Conservation (phyloP, 64 coral and sea anemone species). For the Porites australiensis region DNA sequence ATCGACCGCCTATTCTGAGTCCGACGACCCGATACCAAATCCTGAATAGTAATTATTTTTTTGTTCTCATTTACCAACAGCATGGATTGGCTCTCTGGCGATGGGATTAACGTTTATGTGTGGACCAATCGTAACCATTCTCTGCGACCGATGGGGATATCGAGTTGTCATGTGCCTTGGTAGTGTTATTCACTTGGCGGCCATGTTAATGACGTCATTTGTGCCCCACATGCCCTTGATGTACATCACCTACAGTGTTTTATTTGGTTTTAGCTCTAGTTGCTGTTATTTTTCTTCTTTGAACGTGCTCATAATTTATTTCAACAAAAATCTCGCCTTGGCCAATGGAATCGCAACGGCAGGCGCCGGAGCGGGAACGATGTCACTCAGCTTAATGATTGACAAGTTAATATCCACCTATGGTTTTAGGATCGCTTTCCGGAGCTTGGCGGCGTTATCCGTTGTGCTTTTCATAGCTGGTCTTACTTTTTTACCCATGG, state of each 20-base stretch:
- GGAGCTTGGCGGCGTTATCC: slow-evolving; percentile 54
- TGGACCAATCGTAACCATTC: slow-evolving; percentile 67
- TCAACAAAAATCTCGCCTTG: slow-evolving; percentile 82
- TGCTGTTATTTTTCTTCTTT: slow-evolving; percentile 86
- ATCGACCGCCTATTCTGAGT: too few relatives aligned
- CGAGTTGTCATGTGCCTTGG: slow-evolving; percentile 80
- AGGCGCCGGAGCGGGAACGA: slow-evolving; percentile 73
- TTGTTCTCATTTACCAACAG: slow-evolving; percentile 56
- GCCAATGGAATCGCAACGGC: slow-evolving; percentile 85
- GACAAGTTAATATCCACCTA: slow-evolving; percentile 59
- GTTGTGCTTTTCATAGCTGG: slow-evolving; percentile 36
- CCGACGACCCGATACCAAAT: too few relatives aligned
- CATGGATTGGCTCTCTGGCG: slow-evolving; percentile 87
- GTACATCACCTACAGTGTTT: slow-evolving; percentile 86
- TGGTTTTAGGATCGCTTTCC: slow-evolving; percentile 66
- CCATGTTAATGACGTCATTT: slow-evolving; percentile 74
- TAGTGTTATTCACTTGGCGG: slow-evolving; percentile 51
- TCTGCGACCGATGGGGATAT: slow-evolving; percentile 77
- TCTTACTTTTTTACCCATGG: slow-evolving; percentile 34
- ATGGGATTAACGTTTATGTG: slow-evolving; percentile 82
- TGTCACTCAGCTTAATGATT: slow-evolving; percentile 61
- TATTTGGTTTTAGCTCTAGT: slow-evolving; percentile 78
- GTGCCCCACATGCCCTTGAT: slow-evolving; percentile 58
- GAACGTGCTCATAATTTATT: slow-evolving; percentile 78
- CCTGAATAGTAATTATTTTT: neutral